Evolutionary conservation across 2,113 vertebrate genomes (phyloP), one percentile per base, ranked within the genome.

Genomic region (Lycocorax pyrrhopterus): DNA sequence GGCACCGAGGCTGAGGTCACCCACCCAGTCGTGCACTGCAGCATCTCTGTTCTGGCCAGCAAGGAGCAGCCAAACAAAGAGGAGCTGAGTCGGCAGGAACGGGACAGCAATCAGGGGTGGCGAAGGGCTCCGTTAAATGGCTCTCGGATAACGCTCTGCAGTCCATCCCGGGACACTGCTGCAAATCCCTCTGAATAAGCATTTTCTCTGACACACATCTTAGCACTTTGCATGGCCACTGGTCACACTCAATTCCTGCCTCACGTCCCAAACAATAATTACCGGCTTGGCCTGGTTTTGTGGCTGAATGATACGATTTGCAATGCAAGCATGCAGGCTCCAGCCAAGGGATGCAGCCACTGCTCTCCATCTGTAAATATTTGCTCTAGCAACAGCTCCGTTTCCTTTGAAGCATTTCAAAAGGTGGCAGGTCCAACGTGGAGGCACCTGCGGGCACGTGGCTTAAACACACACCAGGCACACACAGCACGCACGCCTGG

Each of bases 1-100:
- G 97, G 96, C 95, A 90, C 10, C 2, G 68, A 49, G 81, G 27
- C 95, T 90, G 93, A 96, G 94, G 84, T 97, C 95, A 96, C 88
- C 92, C 92, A 84, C 83, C 93, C 93, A 33, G 13, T 3, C 62
- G 12, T 14, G 84, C 92, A 32, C 85, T 87, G 94, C 96, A 93
- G 92, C 93, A 76, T 86, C 96, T 62, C 91, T 85, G 90, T 66
- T 58, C 74, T 9, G 55, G 90, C 47, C 6, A 64, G 93, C 91
- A 69, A 68, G 96, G 91, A 96, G 88, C 37, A 17, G 91, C 52
- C 20, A 51, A 74, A 96, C 96, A 96, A 96, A 96, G 94, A 64
- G 89, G 75, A 87, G 95, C 95, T 94, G 95, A 96, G 93, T 91
- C 23, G 58, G 93, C 95, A 97, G 91, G 74, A 80, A 13, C 4